Base-by-base conservation (phyloP, 2,113 vertebrate genomes). In the Cynopterus brachyotis region DNA sequence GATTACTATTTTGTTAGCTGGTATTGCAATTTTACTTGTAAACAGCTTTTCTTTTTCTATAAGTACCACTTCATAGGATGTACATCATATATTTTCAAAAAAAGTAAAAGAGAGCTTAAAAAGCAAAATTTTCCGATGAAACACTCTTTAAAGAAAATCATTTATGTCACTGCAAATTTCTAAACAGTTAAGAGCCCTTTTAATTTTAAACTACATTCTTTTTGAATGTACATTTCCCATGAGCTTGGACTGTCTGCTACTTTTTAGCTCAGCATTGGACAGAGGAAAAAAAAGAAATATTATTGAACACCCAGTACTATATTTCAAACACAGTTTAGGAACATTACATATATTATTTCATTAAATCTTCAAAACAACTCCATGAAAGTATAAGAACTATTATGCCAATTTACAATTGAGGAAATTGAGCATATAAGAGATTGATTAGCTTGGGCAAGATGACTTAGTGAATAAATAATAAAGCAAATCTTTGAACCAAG, bases 191-290 rank as follows among this genome's bases (percentile, higher is more conserved):
- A 72, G 22, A 5, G 6, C 13, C 28, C 70, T 92, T 22, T 73
- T 57, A 62, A 85, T 40, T 93, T 84, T 85, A 97, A 91, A 0
- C 32, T 78, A 37, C 22, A 92, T 59, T 92, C 86, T 83, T 83
- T 50, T 35, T 95, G 3, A 64, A 75, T 66, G 30, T 47, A 57
- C 11, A 89, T 89, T 91, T 97, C 50, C 40, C 28, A 70, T 53
- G 10, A 42, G 6, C 20, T 64, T 60, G 37, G 95, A 80, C 16
- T 64, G 9, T 66, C 66, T 88, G 66, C 35, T 83, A 91, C 40
- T 72, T 83, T 84, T 5, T 67, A 94, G 20, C 5, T 76, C 53
- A 88, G 26, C 28, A 69, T 8, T 91, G 20, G 28, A 50, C 30
- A 81, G 26, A 60, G 28, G 30, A 12, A 62, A 60, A 30, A 20